These are phyloP conservation scores for Chionomys nivalis DNA, from an alignment of 2,113 vertebrate species.

Conservation along the genomic window DNA sequence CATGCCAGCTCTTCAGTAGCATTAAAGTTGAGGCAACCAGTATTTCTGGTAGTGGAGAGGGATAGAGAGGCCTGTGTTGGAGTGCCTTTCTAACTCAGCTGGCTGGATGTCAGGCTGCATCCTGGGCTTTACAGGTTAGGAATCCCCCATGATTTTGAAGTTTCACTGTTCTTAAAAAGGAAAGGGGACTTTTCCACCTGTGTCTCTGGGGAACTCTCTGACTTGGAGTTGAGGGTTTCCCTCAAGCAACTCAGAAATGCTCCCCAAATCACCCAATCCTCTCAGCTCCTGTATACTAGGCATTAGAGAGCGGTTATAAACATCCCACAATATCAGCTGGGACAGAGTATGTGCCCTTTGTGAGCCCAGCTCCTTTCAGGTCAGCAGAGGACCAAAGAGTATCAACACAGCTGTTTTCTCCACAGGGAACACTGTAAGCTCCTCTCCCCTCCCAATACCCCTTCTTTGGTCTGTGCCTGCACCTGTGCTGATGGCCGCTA, in stretches of 20 bases:
- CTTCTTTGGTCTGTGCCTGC: background rate
- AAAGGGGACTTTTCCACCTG: background rate
- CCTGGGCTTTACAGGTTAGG: background rate
- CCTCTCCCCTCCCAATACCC: background rate
- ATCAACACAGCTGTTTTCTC: background rate
- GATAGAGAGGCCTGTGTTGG: background rate
- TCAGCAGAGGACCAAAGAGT: background rate
- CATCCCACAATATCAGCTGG: accelerated
- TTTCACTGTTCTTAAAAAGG: background rate
- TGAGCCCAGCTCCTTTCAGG: background rate
- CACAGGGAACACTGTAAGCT: background rate
- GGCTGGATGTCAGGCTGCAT: background rate
- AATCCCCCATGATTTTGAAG: background rate
- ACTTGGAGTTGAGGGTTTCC: background rate
- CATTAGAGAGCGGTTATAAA: background rate
- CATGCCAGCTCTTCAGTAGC: background rate
- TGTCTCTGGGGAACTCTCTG: background rate
- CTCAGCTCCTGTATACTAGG: background rate
- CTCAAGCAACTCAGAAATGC: background rate
- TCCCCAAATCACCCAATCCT: background rate
- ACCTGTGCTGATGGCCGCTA: background rate
- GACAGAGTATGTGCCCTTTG: accelerated
- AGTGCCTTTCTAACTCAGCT: background rate
- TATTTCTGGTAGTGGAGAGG: background rate
- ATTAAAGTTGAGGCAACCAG: background rate